Conservation (phyloP, 2,113 vertebrate genomes). For the Microtus oregoni region DNA sequence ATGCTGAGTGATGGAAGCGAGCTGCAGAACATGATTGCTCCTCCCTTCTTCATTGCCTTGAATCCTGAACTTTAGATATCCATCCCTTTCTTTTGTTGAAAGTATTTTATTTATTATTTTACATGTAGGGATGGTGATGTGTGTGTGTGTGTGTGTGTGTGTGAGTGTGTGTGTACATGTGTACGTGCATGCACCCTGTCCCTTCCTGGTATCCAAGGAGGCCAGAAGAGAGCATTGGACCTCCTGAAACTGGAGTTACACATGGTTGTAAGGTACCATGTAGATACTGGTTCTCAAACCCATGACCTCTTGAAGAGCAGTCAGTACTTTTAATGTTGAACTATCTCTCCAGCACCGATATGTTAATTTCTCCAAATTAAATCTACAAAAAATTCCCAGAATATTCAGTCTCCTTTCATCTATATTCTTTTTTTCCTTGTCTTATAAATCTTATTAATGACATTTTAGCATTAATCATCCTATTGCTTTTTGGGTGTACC, state of each 20-base stretch:
- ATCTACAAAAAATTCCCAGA: slow-evolving; percentile 22
- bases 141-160: neutral
- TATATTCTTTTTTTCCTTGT: neutral
- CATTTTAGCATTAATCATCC: neutral
- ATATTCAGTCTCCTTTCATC: neutral
- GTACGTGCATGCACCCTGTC: too few species aligned
- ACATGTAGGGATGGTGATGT: neutral
- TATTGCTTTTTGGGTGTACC: neutral
- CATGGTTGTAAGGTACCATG: neutral
- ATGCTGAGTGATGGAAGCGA: neutral
- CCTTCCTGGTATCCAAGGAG: neutral
- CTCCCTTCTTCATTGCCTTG: neutral
- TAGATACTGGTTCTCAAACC: neutral
- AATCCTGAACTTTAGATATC: neutral
- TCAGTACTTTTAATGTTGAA: neutral
- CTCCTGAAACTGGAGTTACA: neutral
- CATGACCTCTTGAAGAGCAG: neutral
- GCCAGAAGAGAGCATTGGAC: neutral
- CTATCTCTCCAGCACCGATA: neutral
- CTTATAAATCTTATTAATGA: neutral
- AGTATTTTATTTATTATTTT: neutral
- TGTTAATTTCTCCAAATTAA: slow-evolving; percentile 14
- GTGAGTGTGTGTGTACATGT: neutral
- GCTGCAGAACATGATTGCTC: neutral
- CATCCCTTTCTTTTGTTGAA: neutral